Evolutionary conservation across 2,113 vertebrate species (phyloP).

Genomic region (Istiophorus platypterus): DNA sequence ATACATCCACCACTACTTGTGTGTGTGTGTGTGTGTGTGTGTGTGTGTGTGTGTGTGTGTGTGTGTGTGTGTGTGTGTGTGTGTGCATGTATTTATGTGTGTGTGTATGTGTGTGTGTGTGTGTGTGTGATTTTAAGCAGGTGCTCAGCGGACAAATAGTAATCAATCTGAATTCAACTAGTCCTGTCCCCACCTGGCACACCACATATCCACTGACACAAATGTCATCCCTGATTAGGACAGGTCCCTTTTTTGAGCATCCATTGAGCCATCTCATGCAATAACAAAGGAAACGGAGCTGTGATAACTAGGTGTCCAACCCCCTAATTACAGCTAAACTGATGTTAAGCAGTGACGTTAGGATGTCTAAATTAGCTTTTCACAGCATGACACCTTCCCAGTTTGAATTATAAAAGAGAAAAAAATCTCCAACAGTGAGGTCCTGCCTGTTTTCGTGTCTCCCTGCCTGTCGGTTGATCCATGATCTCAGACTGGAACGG

Average conservation of each 20-base stretch:
- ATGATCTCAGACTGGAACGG: conserved; percentile 55
- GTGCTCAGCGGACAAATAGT: conserved; percentile 74
- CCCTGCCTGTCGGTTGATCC: conserved; percentile 29
- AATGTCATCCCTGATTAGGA: conserved; percentile 18
- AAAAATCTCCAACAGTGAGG: conserved; percentile 36
- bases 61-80: conserved; percentile 50
- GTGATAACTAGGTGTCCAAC: conserved; percentile 47
- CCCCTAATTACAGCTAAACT: conserved; percentile 58
- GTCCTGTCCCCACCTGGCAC: conserved; percentile 72
- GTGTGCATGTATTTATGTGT: not conserved
- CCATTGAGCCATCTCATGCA: conserved; percentile 26
- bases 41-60: conserved; percentile 34
- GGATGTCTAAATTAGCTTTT: conserved; percentile 64
- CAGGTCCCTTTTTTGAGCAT: conserved; percentile 25
- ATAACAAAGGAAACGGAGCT: conserved; percentile 48
- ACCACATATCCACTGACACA: conserved; percentile 22
- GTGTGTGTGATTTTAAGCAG: conserved; percentile 72
- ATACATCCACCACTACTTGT: conserved; percentile 56
- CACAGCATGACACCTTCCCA: conserved; percentile 37
- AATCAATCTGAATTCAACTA: conserved; percentile 74
- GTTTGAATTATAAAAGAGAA: conserved; percentile 44
- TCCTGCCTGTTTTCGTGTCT: conserved; percentile 42
- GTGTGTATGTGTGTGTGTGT: conserved; percentile 32
- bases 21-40: conserved; percentile 48
- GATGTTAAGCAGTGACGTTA: conserved; percentile 35